Conservation (phyloP, 1,140 invertebrate genomes). For the Colletes latitarsis region DNA sequence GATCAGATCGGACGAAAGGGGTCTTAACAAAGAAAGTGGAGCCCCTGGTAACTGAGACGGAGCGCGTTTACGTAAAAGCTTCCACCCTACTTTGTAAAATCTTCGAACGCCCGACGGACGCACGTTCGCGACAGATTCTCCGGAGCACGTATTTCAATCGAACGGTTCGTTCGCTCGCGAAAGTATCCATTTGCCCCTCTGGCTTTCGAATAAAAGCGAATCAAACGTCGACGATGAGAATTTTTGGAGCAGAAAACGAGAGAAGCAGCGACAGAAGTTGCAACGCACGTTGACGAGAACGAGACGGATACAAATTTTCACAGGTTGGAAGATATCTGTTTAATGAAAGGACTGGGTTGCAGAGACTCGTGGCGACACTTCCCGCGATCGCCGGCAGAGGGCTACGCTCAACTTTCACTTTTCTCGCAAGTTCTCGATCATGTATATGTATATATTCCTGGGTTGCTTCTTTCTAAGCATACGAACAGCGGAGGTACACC, state of each 20-base stretch:
- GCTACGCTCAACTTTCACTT: background rate
- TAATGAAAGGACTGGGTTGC: too few species aligned
- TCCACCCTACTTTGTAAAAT: slow-evolving; percentile 21
- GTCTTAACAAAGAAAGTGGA: background rate
- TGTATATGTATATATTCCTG: too few species aligned
- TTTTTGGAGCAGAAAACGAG: background rate
- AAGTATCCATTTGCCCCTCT: slow-evolving; percentile 7
- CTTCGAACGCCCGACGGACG: slow-evolving; percentile 21
- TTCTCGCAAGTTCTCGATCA: too few species aligned
- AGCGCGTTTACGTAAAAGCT: slow-evolving; percentile 31
- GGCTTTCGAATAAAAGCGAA: background rate
- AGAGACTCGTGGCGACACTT: too few species aligned
- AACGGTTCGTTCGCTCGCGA: slow-evolving; percentile 19
- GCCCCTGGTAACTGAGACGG: background rate
- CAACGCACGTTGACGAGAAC: background rate
- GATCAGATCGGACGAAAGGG: background rate
- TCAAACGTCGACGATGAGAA: background rate
- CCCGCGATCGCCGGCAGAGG: too few species aligned
- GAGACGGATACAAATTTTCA: background rate
- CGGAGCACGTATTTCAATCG: slow-evolving; percentile 40
- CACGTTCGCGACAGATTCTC: slow-evolving; percentile 44
- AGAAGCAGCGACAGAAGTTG: too few species aligned
- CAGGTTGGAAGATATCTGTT: too few species aligned
- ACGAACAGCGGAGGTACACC: too few species aligned
- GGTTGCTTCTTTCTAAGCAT: too few species aligned